These are phyloP conservation scores for Blastobasis adustella DNA, from an alignment of 2,888 invertebrate species.

Conservation along the genomic window DNA sequence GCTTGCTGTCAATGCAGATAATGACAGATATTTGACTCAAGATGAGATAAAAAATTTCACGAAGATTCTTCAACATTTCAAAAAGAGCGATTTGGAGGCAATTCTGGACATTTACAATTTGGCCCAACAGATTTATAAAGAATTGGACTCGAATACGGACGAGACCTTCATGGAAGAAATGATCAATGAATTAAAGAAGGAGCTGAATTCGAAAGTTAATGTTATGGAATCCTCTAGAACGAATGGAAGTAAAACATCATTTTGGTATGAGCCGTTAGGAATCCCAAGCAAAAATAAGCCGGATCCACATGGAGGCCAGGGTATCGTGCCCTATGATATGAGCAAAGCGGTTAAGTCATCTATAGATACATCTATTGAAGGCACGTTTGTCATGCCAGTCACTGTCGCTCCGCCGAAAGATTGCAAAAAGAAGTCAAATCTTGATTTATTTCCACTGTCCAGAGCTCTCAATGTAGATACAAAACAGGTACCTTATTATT, in stretches of 20 bases:
- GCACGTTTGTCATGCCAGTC: constrained; percentile 8
- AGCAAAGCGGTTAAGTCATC: no score
- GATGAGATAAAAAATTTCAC: constrained; percentile 49
- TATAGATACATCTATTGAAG: constrained; percentile 23
- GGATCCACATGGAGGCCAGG: no score
- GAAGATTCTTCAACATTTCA: constrained; percentile 46
- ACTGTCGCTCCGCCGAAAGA: neutral
- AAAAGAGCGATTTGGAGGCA: constrained; percentile 59
- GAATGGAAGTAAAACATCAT: constrained; percentile 18
- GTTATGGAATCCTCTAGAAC: constrained; percentile 3
- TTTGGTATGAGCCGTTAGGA: constrained; percentile 40
- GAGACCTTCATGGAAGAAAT: constrained; percentile 23
- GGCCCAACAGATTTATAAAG: constrained; percentile 59
- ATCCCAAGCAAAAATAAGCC: neutral
- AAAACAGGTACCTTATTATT: constrained; percentile 40
- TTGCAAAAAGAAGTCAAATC: neutral
- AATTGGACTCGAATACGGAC: constrained; percentile 35
- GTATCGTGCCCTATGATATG: no score
- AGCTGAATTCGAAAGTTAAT: constrained; percentile 1
- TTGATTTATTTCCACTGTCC: constrained; percentile 19
- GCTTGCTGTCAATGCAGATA: no score
- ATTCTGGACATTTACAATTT: constrained; percentile 58
- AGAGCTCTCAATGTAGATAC: constrained; percentile 1
- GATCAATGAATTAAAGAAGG: constrained; percentile 7
- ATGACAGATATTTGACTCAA: constrained; percentile 49